phyloP scores from a whole-genome alignment of 2,113 vertebrate genomes.

The Arizona elegans region DNA sequence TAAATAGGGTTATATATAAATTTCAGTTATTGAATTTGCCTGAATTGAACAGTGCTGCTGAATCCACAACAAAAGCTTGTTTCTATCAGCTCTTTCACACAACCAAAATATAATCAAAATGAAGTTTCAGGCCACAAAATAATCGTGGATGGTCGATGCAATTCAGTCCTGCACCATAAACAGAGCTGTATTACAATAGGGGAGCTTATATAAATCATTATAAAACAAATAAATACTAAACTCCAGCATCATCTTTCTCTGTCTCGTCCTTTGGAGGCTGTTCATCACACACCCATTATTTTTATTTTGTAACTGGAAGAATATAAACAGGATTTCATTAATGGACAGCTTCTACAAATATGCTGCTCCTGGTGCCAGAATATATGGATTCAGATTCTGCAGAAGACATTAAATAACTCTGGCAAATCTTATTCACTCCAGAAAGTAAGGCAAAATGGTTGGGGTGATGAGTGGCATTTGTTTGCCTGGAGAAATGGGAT shows the following conservation, averaged over 20 bases:
- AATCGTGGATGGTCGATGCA: neutral
- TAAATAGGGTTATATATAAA: neutral
- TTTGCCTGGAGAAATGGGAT: neutral
- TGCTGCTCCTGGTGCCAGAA: neutral
- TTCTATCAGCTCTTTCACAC: neutral
- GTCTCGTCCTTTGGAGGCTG: neutral
- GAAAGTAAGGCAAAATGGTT: neutral
- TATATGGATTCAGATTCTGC: neutral
- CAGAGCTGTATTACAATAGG: neutral
- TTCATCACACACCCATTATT: neutral
- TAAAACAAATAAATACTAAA: neutral
- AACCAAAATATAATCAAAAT: neutral
- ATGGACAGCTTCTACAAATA: neutral
- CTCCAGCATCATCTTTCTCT: neutral
- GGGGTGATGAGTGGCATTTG: neutral
- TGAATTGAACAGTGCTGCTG: neutral
- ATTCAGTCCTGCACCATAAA: neutral
- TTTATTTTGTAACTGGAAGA: neutral
- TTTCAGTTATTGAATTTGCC: neutral
- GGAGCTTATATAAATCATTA: neutral
- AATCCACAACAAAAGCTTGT: neutral
- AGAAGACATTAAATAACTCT: neutral
- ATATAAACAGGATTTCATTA: neutral
- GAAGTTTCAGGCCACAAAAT: neutral
- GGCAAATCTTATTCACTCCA: neutral